Evolutionary conservation across 1,140 invertebrate genomes (phyloP).

Genomic region (Megalopta genalis): DNA sequence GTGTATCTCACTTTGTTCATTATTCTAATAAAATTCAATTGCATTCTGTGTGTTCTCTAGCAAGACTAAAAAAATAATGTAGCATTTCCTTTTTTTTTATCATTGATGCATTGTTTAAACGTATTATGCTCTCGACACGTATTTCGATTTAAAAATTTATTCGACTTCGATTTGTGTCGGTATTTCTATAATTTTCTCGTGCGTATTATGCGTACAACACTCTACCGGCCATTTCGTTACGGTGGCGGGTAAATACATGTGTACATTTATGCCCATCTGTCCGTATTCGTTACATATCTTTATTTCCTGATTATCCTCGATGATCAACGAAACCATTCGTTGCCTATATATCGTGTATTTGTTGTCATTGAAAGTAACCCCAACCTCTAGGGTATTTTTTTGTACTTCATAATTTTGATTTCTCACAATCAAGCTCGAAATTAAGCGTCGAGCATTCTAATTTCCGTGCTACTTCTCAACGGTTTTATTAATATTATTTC

Average conservation of each 20-base stretch:
- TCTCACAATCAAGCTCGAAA: not conserved
- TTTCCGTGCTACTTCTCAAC: not conserved
- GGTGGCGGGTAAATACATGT: constrained; percentile 14
- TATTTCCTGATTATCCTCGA: constrained; percentile 1
- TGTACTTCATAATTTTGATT: constrained; percentile 13
- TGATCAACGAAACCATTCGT: not conserved
- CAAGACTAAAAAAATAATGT: not conserved
- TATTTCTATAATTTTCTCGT: constrained; percentile 19
- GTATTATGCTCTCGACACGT: not conserved
- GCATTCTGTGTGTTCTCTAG: not conserved
- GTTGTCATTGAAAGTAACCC: constrained; percentile 4
- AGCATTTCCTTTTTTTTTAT: not conserved
- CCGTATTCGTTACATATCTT: constrained; percentile 7
- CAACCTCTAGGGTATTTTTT: not conserved
- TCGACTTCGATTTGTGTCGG: constrained; percentile 20
- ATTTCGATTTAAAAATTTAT: not conserved
- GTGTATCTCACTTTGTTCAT: not conserved
- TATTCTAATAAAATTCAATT: not conserved
- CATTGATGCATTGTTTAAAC: not conserved
- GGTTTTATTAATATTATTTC: not conserved
- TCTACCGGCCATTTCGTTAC: constrained; percentile 39
- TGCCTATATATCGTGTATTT: not conserved
- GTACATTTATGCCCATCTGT: constrained; percentile 24
- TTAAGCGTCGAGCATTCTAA: not conserved
- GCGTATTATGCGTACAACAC: constrained; percentile 12